Base-by-base conservation (phyloP, 2,888 invertebrate species). In the Leptothorax acervorum region DNA sequence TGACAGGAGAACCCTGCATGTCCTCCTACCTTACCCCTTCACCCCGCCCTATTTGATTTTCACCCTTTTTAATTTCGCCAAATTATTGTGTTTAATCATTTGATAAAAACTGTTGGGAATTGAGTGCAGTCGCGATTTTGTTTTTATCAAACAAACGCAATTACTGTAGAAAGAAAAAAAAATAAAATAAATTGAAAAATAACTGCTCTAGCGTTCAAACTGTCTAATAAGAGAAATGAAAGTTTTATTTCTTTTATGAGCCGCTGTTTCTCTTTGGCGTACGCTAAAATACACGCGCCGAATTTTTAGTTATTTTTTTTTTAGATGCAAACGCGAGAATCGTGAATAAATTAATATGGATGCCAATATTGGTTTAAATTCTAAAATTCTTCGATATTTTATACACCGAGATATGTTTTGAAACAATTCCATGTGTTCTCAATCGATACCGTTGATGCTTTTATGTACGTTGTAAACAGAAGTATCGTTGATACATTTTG, bases 1-100 rank as follows among this genome's bases (percentile, higher is more conserved):
- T 95, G 94, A 95, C 95, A 95, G 95, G 95, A 95, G 94, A 94
- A 93, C 92, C 94, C 92, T 94, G 94, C 94, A 94, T 94, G 93
- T 90, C 90, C 91, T 92, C 85, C 89, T 53, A 62, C 85, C 66
- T 12, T 83, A 73, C 55, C 70, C 31, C 76, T 39, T 39, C 35
- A n/a, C 23, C 23, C 23, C 63, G 18, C 57, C 53, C 42, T 68
- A 31, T 73, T 75, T 71, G 57, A 81, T 78, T 74, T 86, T 28
- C n/a, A 53, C 81, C 11, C 28, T 68, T 84, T 78, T 73, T 78
- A 63, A 66, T 76, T 86, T 82, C 39, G 55, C 51, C 63, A 66
- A 39, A 57, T 68, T 82, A 83, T 85, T 83, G 62, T 76, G 57
- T 83, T 83, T 88, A 85, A 82, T 75, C 65, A 70, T 83, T 74